Base-by-base conservation (phyloP, 2,888 invertebrate species). In the Aplocera efformata region DNA sequence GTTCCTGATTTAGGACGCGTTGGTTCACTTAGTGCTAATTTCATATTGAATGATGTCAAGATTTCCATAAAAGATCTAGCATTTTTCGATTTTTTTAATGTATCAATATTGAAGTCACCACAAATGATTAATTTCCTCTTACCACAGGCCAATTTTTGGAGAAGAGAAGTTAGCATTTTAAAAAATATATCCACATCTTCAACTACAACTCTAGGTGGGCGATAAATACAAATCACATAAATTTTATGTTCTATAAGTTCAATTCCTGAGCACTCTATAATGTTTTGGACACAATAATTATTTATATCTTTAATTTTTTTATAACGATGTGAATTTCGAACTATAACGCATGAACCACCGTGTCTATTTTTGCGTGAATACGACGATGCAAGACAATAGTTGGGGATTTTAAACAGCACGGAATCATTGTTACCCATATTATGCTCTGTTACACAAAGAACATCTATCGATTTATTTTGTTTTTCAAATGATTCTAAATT, bases 31-130 rank as follows among this genome's bases (percentile, higher is more conserved):
- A 35, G 6, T 6, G 35, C 11, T 11, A 27, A 13, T 8, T 26
- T 35, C 20, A 37, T 11, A 8, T 37, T 37, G 10, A 24, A 37
- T 25, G 25, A 25, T 7, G 10, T 7, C 7, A 37, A 7, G 8
- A 37, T 10, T 10, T 37, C 30, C 1, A n/a, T 24, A 17, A 37
- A 37, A 9, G 13, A 6, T 17, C 25, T 29, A 25, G 37, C 20
- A n/a, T 37, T 20, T 9, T 31, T 30, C 8, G 23, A 5, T 10
- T 30, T 24, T 10, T 25, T 29, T 1, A 37, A 23, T 6, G 25
- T 10, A 30, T 37, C 30, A 6, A 31, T 30, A 10, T 37, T 37
- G n/a, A 37, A 37, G 25, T 37, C 30, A 10, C 37, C 37, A 31
- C 37, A 37, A 3, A 37, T 9, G 1, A 37, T 26, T 1, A 31